These are phyloP conservation scores for Eolophus roseicapilla DNA, from an alignment of 2,113 vertebrate species.

Conservation along the genomic window DNA sequence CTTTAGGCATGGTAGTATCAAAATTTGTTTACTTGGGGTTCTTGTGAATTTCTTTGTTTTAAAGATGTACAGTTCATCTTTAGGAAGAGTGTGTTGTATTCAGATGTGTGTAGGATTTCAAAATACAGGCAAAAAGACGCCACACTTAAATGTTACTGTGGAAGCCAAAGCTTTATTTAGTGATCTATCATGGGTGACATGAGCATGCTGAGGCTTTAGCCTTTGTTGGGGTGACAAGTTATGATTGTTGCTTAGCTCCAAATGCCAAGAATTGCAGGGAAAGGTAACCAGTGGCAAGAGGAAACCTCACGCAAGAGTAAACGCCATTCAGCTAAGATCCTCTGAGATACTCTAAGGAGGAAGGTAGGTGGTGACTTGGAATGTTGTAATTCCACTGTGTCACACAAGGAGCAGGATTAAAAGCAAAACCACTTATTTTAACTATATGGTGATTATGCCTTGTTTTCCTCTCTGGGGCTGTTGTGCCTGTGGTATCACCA, in stretches of 20 bases:
- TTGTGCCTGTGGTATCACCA: fast-evolving
- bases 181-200: fast-evolving
- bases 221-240: fast-evolving
- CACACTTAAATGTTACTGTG: background rate
- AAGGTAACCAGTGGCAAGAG: background rate
- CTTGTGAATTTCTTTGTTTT: background rate
- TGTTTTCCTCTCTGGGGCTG: background rate
- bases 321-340: background rate
- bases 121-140: background rate
- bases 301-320: background rate
- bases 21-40: background rate
- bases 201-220: background rate
- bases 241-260: background rate
- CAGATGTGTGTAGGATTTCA: fast-evolving
- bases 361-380: background rate
- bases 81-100: fast-evolving
- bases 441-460: background rate
- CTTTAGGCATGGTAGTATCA: background rate
- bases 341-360: background rate
- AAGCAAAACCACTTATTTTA: background rate
- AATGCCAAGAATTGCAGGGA: background rate
- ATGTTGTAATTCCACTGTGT: background rate
- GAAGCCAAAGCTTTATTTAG: slow-evolving; percentile 45
- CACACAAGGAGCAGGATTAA: background rate
- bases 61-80: background rate